Base-by-base conservation (phyloP, 2,113 vertebrate species). In the Pygoscelis antarcticus region DNA sequence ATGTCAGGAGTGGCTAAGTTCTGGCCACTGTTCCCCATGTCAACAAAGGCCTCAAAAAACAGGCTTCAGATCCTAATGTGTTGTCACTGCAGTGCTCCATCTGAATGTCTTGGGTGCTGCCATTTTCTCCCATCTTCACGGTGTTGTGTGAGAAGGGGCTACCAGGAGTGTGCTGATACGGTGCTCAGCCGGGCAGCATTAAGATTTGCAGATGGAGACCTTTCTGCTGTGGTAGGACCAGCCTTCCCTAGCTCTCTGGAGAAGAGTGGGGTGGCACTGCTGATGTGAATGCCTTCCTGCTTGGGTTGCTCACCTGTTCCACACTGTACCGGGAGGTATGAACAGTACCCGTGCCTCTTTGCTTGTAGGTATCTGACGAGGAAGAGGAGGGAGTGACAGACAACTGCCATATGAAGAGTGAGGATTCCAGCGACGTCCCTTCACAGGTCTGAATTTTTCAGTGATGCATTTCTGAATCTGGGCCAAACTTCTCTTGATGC, bases 371-470 rank as follows among this genome's bases (percentile, higher is more conserved):
- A 22, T 66, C 77, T 75, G 65, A 72, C 0, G 27, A 94, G 72
- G 84, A 87, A 51, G 89, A 95, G 44, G 87, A 90, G 29, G 52
- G 46, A 64, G 36, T 57, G 47, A 69, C 64, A 62, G 57, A 61
- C 52, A 40, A 26, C 29, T 82, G 87, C 78, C 27, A 1, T 15
- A 11, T 2, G 52, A 94, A 82, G 68, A 84, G 15, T 18, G 11
- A 79, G 3, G 34, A 61, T 18, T 86, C 87, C 84, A 76, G 47
- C 14, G 16, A 40, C 3, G 3, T 60, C 13, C 55, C 64, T 77
- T 70, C 92, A 13, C 80, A 82, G 51, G 89, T 93, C 12, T 86
- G 64, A 79, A 17, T 81, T 87, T 81, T 90, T 80, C 66, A 60
- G 44, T 75, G 75, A 11, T 55, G 46, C 23, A 3, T 88, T 90